These are phyloP conservation scores for Rattus rattus DNA, from an alignment of 2,113 vertebrate species.

Conservation along the genomic window DNA sequence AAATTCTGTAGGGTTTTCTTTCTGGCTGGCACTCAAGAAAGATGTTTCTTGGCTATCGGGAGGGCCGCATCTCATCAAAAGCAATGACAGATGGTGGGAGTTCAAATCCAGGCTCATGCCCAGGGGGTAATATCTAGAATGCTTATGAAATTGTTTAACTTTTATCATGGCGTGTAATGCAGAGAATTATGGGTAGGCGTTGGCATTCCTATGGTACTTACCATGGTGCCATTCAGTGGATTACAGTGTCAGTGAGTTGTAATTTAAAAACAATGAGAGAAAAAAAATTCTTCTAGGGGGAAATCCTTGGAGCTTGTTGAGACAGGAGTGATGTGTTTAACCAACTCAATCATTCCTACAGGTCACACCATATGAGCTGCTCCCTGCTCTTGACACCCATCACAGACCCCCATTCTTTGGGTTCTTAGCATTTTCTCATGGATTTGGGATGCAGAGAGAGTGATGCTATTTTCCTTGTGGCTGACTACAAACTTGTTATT, in stretches of 20 bases:
- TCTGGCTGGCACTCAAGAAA: conserved; percentile 48
- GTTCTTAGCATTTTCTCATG: conserved; percentile 51
- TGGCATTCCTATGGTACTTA: conserved; percentile 64
- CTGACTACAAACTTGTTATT: conserved; percentile 27
- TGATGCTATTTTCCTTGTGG: background rate
- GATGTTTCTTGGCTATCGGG: background rate
- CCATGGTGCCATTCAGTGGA: conserved; percentile 63
- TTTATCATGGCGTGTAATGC: conserved; percentile 51
- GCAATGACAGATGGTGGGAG: conserved; percentile 76
- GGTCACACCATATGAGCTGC: background rate
- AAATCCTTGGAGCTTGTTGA: conserved; percentile 50
- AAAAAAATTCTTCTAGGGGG: conserved; percentile 58
- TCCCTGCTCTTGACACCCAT: background rate
- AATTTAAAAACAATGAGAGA: conserved; percentile 70
- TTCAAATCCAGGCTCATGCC: conserved; percentile 72
- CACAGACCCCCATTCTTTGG: background rate
- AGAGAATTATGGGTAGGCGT: conserved; percentile 57
- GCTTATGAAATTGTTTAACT: conserved; percentile 83
- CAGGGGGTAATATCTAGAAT: conserved; percentile 79
- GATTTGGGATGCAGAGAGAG: background rate
- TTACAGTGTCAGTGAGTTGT: conserved; percentile 61
- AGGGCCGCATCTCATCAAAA: conserved; percentile 79
- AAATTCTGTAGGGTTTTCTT: conserved; percentile 49
- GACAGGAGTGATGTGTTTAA: conserved; percentile 52
- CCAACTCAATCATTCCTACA: background rate